A percentile compares a stretch with the other conserved stretches of the same genome.
These are phyloP conservation scores for Chionomys nivalis DNA, from an alignment of 2,113 vertebrate species.

Conservation along the genomic window DNA sequence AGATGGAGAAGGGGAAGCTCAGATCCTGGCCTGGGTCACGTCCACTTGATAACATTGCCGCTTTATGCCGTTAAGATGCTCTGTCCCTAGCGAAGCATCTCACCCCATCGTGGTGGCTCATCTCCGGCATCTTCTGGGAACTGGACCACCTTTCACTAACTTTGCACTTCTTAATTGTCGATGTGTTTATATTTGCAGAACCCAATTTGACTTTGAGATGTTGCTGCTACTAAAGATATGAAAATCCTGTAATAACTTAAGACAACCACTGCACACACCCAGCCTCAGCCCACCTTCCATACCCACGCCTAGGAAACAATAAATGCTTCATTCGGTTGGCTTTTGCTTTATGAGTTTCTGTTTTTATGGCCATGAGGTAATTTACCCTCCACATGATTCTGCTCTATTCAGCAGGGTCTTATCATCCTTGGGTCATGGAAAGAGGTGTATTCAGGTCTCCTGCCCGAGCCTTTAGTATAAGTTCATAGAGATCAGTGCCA, in stretches of 20 bases:
- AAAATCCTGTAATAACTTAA: not conserved
- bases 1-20: not conserved
- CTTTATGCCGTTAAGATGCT: not conserved
- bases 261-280: not conserved
- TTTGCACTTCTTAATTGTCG: not conserved
- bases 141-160: not conserved
- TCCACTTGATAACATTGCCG: not conserved
- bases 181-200: not conserved
- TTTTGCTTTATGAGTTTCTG: not conserved
- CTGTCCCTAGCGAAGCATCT: not conserved
- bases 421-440: not conserved
- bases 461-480: not conserved
- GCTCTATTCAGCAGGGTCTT: not conserved
- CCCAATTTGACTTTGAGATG: not conserved
- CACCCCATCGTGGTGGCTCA: not conserved
- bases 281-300: not conserved
- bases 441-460: not conserved
- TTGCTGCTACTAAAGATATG: not conserved
- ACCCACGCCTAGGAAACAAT: not conserved
- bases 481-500: not conserved
- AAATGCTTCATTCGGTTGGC: not conserved
- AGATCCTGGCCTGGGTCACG: not conserved
- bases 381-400: not conserved
- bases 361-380: conserved; percentile 14
- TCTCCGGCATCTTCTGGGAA: not conserved